Conservation (phyloP, 2,113 vertebrate genomes). For the Scatophagus argus region DNA sequence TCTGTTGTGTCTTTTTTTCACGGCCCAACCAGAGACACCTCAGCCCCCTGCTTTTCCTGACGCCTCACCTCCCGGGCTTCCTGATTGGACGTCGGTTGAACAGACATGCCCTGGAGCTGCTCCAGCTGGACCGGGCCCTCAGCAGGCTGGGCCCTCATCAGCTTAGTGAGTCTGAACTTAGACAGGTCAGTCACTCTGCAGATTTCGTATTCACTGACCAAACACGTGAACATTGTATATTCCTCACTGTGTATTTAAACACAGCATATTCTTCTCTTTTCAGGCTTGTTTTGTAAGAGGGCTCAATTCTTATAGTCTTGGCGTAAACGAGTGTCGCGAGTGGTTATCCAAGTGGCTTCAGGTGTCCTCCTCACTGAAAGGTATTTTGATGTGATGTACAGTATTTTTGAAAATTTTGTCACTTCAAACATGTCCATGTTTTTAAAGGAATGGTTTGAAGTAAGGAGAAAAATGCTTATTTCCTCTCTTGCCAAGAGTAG, state of each 20-base stretch:
- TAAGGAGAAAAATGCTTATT: not conserved
- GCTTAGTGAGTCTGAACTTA: constrained; percentile 87
- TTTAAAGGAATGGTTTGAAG: not conserved
- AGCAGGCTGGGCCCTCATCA: constrained; percentile 84
- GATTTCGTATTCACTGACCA: not conserved
- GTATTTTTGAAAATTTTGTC: not conserved
- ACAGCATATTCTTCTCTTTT: not conserved
- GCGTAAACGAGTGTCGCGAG: constrained; percentile 78
- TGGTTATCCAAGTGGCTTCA: constrained; percentile 93
- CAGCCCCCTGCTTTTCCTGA: constrained; percentile 90
- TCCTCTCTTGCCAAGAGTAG: not conserved
- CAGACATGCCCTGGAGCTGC: constrained; percentile 86
- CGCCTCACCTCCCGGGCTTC: constrained; percentile 83
- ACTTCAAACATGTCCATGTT: not conserved
- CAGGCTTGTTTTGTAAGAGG: constrained; percentile 94
- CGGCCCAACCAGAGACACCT: constrained; percentile 84
- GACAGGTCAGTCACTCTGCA: constrained; percentile 79
- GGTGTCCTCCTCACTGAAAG: constrained; percentile 88
- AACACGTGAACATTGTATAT: not conserved
- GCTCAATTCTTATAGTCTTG: constrained; percentile 82
- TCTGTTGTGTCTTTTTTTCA: constrained; percentile 31
- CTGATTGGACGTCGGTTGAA: constrained; percentile 86
- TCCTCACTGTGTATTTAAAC: not conserved
- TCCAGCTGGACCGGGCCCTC: constrained; percentile 89
- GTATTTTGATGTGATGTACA: constrained; percentile 70